phyloP scores from a whole-genome alignment of 2,888 invertebrate genomes.

The Crepidodera aurea region DNA sequence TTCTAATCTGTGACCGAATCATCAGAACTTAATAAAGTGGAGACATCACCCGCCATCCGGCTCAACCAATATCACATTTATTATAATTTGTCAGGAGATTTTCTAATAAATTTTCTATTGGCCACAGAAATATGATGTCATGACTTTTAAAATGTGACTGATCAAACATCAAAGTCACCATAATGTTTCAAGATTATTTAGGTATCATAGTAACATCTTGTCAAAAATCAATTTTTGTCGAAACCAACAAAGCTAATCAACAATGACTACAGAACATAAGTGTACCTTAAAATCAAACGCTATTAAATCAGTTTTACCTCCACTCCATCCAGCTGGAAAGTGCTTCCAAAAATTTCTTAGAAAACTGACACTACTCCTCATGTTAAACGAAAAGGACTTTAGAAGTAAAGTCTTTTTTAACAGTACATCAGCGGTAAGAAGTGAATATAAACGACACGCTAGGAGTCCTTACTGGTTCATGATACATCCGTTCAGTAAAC shows the following conservation, averaged over 20 bases:
- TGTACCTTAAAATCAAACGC: neutral
- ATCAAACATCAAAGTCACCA: no score
- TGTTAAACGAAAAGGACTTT: slow-evolving; percentile 23
- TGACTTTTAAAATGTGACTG: no score
- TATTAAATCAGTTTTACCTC: neutral
- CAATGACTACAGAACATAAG: neutral
- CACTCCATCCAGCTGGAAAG: slow-evolving; percentile 4
- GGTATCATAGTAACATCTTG: neutral
- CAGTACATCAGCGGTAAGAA: slow-evolving; percentile 11
- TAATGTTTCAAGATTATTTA: no score
- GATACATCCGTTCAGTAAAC: slow-evolving; percentile 36
- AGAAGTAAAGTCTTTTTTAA: slow-evolving; percentile 22
- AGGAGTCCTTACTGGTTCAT: slow-evolving; percentile 25
- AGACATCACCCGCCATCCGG: no score
- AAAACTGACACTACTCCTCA: neutral
- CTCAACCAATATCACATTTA: no score
- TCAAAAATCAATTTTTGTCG: neutral
- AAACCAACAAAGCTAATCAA: neutral
- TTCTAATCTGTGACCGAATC: no score
- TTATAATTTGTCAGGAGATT: no score
- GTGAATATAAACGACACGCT: slow-evolving; percentile 29
- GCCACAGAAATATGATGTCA: no score
- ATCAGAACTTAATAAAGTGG: no score
- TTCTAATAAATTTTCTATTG: no score
- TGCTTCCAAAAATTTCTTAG: neutral